Evolutionary conservation across 2,113 vertebrate genomes (phyloP).

Genomic region (Emydura subglobosa): DNA sequence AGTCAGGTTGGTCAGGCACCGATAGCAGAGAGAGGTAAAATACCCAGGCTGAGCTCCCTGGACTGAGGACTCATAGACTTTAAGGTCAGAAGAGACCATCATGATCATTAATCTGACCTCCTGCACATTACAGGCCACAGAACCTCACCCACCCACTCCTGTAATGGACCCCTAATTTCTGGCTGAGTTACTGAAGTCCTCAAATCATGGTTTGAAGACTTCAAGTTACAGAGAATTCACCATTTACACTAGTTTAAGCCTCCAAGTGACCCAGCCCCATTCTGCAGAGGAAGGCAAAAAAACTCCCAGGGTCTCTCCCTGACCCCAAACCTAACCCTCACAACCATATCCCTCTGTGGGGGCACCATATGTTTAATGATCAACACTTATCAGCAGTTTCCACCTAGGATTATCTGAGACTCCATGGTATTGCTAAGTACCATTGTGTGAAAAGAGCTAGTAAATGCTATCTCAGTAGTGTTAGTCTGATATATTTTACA

Average conservation of each 20-base stretch:
- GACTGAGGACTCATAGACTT: not conserved
- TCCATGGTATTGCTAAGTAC: not conserved
- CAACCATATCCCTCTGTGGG: not conserved
- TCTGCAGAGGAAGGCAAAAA: not conserved
- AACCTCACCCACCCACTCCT: too few species aligned
- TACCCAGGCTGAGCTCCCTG: not conserved
- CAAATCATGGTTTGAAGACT: too few species aligned
- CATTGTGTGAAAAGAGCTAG: not conserved
- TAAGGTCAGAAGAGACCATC: too few species aligned
- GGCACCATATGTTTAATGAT: not conserved
- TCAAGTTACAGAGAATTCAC: too few species aligned
- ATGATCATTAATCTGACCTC: too few species aligned
- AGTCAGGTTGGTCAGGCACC: too few species aligned
- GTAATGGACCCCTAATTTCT: too few species aligned
- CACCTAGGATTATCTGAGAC: not conserved
- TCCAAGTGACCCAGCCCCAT: not conserved
- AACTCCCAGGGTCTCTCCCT: fast-evolving
- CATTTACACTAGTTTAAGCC: too few species aligned
- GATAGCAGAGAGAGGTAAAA: not conserved
- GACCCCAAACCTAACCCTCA: not conserved
- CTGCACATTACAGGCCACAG: too few species aligned
- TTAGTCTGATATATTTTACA: not conserved
- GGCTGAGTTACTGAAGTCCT: too few species aligned
- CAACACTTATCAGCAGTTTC: not conserved
- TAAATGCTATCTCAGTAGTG: not conserved